Percentiles rank a stretch among this genome's conserved stretches.
Conservation (phyloP, 2,888 invertebrate genomes). For the Mythimna vitellina region DNA sequence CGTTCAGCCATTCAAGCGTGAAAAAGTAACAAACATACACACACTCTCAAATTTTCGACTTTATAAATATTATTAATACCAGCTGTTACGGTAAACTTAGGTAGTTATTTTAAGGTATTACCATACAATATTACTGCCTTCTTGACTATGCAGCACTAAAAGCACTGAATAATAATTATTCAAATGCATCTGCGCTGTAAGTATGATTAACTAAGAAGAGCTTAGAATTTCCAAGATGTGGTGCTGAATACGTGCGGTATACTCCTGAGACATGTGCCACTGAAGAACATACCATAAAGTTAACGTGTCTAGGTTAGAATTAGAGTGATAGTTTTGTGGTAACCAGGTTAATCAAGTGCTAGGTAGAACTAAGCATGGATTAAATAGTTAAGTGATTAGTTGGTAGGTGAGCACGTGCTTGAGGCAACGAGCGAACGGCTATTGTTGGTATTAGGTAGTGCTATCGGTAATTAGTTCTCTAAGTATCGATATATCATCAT, state of each 20-base stretch:
- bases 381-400: constrained; percentile 57
- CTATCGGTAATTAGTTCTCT: background rate
- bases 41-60: no score
- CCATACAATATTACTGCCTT: constrained; percentile 26
- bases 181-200: constrained; percentile 57
- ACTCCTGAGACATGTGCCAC: constrained; percentile 13
- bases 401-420: constrained; percentile 32
- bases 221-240: constrained; percentile 58
- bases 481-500: constrained; percentile 1
- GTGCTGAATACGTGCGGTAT: constrained; percentile 41
- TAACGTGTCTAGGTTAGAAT: constrained; percentile 18
- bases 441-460: constrained; percentile 14
- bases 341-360: constrained; percentile 47
- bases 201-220: constrained; percentile 59
- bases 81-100: background rate
- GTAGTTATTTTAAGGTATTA: constrained; percentile 1
- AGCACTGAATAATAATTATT: constrained; percentile 61
- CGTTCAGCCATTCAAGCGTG: no score
- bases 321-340: constrained; percentile 14
- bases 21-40: no score
- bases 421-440: constrained; percentile 6
- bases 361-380: constrained; percentile 42
- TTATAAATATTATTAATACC: background rate
- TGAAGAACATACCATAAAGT: constrained; percentile 26
- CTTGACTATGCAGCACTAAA: constrained; percentile 39